Evolutionary conservation across 2,113 vertebrate genomes (phyloP).

Genomic region (Connochaetes taurinus): DNA sequence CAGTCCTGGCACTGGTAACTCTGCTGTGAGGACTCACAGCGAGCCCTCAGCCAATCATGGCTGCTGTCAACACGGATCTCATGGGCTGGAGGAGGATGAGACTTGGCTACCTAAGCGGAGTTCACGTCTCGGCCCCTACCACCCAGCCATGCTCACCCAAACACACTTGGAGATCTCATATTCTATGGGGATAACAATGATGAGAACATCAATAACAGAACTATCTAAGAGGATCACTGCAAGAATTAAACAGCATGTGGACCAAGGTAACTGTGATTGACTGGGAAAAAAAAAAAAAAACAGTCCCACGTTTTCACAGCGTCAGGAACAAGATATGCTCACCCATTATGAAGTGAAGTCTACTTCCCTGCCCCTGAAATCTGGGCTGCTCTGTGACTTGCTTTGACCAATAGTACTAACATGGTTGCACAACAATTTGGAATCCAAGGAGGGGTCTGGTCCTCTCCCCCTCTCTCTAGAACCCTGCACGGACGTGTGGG

Average conservation of each 20-base stretch:
- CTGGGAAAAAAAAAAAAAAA: not conserved
- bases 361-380: not conserved
- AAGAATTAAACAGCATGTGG: not conserved
- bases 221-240: fast-evolving
- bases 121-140: fast-evolving
- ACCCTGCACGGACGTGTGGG: fast-evolving
- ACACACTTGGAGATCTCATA: not conserved
- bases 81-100: fast-evolving
- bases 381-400: not conserved
- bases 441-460: not conserved
- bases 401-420: not conserved
- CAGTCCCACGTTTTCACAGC: too few species aligned
- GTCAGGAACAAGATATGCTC: not conserved
- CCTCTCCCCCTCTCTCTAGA: not conserved
- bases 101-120: not conserved
- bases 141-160: not conserved
- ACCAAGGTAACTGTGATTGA: not conserved
- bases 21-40: not conserved
- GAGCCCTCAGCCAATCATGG: fast-evolving
- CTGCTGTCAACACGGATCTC: not conserved
- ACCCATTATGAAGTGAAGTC: not conserved
- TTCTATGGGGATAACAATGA: fast-evolving
- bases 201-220: fast-evolving
- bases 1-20: fast-evolving
- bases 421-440: not conserved